Evolutionary conservation across 2,797 vertebrate species (phyloP), one percentile per base, ranked within the genome.

Genomic region (Centropyge bicolor): DNA sequence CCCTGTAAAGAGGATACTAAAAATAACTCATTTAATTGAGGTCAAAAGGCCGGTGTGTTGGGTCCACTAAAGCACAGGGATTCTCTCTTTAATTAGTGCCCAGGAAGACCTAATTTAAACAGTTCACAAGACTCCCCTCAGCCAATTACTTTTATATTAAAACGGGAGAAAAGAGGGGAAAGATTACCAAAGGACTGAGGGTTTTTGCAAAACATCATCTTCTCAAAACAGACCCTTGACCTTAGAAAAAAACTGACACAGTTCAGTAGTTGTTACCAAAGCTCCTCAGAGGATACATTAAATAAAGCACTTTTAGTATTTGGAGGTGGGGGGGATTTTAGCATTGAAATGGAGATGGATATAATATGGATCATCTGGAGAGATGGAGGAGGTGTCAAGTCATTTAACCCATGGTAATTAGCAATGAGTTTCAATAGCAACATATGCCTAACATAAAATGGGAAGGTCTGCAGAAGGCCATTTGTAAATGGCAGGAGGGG

Each of bases 11-110:
- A 31, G 61, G 72, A 85, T 74, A 76, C 94, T 94, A 94, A 94
- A 95, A 95, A 95, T 94, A 95, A 88, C 88, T 85, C 43, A 61
- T 89, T 89, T 95, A 95, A 95, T 95, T 96, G 94, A 95, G 94
- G 92, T 95, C 92, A 92, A 88, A 87, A 86, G 93, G 93, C 91
- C 82, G 41, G 38, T 64, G 87, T 89, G 90, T 85, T 90, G 89
- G 91, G 93, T 93, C 92, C 82, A 85, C 87, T 81, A 93, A 94
- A 93, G 93, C 87, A 85, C 87, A 43, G 90, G 66, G 91, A 94
- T 92, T 91, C 88, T 93, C 88, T 90, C 90, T 91, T 96, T 95
- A 95, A 95, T 96, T 96, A 95, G 95, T 94, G 93, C 92, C 92
- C 90, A 95, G 81, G 88, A 94, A 95, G 92, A 95, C 89, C 94